Base-by-base conservation (phyloP, 1,140 invertebrate genomes). In the Sesamia nonagrioides region DNA sequence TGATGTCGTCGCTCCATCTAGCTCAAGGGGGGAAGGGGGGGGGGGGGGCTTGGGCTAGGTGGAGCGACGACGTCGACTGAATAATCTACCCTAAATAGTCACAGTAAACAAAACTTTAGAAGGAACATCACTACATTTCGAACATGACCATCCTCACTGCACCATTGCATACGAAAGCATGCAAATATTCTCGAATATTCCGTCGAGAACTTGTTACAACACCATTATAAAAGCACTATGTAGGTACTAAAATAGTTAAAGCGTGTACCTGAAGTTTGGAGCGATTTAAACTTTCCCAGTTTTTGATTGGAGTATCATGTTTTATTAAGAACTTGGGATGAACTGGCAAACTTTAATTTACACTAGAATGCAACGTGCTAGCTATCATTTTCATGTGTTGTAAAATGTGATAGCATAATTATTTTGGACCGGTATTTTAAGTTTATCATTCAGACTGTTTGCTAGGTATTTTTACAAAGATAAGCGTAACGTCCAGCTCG, bases 261-360 rank as follows among this genome's bases (percentile, higher is more conserved):
- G 21, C 66, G 13, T 69, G 66, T 37, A 48, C 42, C 66, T 69
- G 66, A 69, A 69, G 40, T 69, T 69, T 5, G 1, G 42, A 69
- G 66, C 42, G 66, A 69, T 69, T 69, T 69, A 69, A 69, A 69
- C 18, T 69, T 69, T 50, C 66, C 6, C 66, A 48, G 66, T 69
- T 69, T 69, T 69, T 69, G 66, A 60, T 77, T 58, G 50, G 35
- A 6, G 37, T 77, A 69, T 56, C 45, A 76, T 73, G 54, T 56
- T 73, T 77, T 66, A 66, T 77, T 66, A 37, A 66, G 60, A 66
- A 77, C 48, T 76, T 77, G 45, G 33, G 33, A 77, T 66, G 27
- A 13, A 42, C 33, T n/a, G 8, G 6, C 7, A 21, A 77, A 77
- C 17, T 68, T 77, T 69, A 13, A 48, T 69, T 33, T 69, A 21